Evolutionary conservation across 2,797 vertebrate genomes (phyloP).

Genomic region (Cynopterus sphinx): DNA sequence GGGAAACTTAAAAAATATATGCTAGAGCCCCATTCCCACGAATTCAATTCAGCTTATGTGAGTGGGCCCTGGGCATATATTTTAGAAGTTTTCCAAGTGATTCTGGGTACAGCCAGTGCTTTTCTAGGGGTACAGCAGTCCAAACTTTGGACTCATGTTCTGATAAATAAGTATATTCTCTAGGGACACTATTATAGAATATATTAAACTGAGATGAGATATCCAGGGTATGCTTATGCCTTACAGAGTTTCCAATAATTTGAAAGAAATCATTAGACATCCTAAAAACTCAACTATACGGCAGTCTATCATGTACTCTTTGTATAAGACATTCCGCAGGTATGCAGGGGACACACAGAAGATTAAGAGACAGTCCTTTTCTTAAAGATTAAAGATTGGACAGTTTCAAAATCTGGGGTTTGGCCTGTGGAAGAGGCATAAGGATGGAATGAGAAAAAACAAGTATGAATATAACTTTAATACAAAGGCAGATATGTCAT

Average conservation of each 20-base stretch:
- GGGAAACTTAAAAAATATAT: background rate
- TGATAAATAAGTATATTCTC: background rate
- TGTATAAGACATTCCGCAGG: background rate
- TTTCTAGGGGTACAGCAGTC: background rate
- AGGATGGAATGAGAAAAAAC: background rate
- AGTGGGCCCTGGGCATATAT: background rate
- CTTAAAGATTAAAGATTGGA: background rate
- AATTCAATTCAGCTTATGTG: background rate
- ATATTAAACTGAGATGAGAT: background rate
- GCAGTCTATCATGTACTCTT: background rate
- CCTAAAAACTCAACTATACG: background rate
- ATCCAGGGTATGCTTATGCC: background rate
- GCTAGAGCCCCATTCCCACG: background rate
- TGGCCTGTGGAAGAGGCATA: background rate
- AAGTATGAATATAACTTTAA: conserved; percentile 15
- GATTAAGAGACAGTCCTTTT: background rate
- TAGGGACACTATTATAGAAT: background rate
- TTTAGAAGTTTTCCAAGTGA: background rate
- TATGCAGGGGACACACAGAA: background rate
- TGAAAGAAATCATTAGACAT: background rate
- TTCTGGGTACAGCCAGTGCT: background rate
- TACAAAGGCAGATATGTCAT: background rate
- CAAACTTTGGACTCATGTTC: background rate
- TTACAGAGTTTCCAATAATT: background rate
- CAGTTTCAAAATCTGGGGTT: background rate